Evolutionary conservation across 2,888 invertebrate genomes (phyloP), one percentile per base, ranked within the genome.

Genomic region (Chelonus formosanus): DNA sequence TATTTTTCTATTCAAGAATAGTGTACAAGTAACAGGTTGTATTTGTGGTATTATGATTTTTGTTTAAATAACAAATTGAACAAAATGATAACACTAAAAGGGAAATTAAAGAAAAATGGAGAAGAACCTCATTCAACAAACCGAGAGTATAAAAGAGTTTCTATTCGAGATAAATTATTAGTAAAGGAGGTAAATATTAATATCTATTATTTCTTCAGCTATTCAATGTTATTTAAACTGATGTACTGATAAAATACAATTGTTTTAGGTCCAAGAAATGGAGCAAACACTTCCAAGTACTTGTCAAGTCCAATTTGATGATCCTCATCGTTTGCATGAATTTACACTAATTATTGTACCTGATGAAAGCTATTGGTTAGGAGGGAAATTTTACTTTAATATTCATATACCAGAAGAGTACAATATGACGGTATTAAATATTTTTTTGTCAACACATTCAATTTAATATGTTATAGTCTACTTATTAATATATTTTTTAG

Each of bases 381-480:
- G 93, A 64, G 97, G 97, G 44, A 89, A 88, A 74, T 98, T 96
- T 85, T 88, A 89, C 81, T 98, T 98, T 85, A 89, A 90, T 79
- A 89, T 97, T 74, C 88, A 88, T 78, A 94, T 97, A 67, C 93
- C 96, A 34, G 96, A 96, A 80, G 97, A 97, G 74, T 97, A 97
- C 87, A 97, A 97, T 85, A 96, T 96, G 91, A 92, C 93, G 84
- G 96, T 96, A 88, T 89, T 91, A 40, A 40, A 5, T 40, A 1
- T 40, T 40, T 40, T 40, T 4, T 40, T 5, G 40, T 40, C 40
- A 40, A 5, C 40, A 40, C 40, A 40, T 40, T 40, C 20, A 20
- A 88, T 89, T 91, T 5, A 40, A 5, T 40, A 40, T 40, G 4
- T 40, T 40, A 6, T 40, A 40, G 40, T 40, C 40, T 5, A 5